A percentile compares a stretch with the other conserved stretches of the same genome.
Evolutionary conservation across 2,797 vertebrate genomes (phyloP).

Genomic region (Cossypha polioptera): DNA sequence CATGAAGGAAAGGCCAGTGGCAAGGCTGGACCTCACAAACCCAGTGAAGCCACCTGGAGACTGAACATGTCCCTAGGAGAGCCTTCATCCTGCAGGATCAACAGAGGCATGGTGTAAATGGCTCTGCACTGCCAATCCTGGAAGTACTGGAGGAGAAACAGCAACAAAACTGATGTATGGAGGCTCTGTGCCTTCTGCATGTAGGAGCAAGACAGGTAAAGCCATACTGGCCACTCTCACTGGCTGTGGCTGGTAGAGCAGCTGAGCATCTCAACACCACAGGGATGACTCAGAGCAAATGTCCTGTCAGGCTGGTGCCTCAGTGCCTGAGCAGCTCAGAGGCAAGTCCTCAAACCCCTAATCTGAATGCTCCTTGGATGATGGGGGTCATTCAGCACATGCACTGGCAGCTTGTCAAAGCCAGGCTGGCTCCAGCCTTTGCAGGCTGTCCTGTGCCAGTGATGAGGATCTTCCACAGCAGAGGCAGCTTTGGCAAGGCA

Average conservation of each 20-base stretch:
- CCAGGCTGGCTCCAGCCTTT: background rate
- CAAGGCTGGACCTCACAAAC: background rate
- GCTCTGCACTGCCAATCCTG: background rate
- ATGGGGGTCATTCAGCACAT: rapidly evolving
- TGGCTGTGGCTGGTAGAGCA: background rate
- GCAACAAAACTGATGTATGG: background rate
- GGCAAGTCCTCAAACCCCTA: background rate
- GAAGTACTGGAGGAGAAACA: background rate
- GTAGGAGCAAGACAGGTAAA: background rate
- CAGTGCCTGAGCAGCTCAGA: background rate
- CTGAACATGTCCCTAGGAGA: background rate
- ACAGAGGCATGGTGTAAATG: background rate
- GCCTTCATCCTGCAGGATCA: background rate
- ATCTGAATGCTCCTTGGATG: background rate
- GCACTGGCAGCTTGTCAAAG: background rate
- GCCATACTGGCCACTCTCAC: rapidly evolving
- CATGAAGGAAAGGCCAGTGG: background rate
- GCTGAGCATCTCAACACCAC: background rate
- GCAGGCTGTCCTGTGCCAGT: background rate
- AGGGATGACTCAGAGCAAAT: background rate
- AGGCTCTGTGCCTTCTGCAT: background rate
- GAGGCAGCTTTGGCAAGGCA: background rate
- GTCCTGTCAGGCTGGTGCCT: background rate
- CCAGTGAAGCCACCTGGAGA: background rate
- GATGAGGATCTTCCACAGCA: background rate